Percentiles rank a stretch among this genome's conserved stretches.
Evolutionary conservation across 2,888 invertebrate species (phyloP).

Genomic region (Andrena chrysosceles): DNA sequence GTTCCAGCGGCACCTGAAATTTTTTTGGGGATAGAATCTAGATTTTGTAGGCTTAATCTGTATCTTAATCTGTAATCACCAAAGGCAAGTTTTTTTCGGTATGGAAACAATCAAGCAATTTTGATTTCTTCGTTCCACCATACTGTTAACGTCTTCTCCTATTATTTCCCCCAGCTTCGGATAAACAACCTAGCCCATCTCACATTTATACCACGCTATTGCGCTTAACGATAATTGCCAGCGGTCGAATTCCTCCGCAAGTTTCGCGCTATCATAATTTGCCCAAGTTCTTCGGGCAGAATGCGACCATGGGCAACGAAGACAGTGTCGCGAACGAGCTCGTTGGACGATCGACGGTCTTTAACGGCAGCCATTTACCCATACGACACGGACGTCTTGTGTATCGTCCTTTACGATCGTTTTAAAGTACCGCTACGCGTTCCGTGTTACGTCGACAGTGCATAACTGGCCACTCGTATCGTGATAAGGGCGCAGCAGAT

Average conservation of each 20-base stretch:
- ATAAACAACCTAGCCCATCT: not conserved
- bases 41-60: too few relatives aligned
- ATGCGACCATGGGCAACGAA: slow-evolving; percentile 21
- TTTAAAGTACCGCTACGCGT: slow-evolving; percentile 50
- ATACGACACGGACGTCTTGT: slow-evolving; percentile 36
- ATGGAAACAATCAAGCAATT: not conserved
- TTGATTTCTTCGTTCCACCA: not conserved
- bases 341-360: slow-evolving; percentile 51
- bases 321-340: slow-evolving; percentile 34
- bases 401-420: slow-evolving; percentile 61
- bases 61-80: too few relatives aligned
- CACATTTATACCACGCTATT: not conserved
- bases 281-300: not conserved
- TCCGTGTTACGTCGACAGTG: slow-evolving; percentile 58
- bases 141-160: not conserved
- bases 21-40: too few relatives aligned
- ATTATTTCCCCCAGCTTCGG: not conserved
- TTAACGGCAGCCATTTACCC: slow-evolving; percentile 59
- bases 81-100: too few relatives aligned
- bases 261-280: slow-evolving; percentile 23
- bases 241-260: slow-evolving; percentile 6
- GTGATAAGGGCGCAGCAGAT: slow-evolving; percentile 64
- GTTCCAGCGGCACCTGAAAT: too few relatives aligned
- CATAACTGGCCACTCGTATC: slow-evolving; percentile 65
- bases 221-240: slow-evolving; percentile 9